Percentiles rank a stretch among this genome's conserved stretches.
These are phyloP conservation scores for Agrochola lychnidis DNA, from an alignment of 2,888 invertebrate genomes.

Conservation along the genomic window DNA sequence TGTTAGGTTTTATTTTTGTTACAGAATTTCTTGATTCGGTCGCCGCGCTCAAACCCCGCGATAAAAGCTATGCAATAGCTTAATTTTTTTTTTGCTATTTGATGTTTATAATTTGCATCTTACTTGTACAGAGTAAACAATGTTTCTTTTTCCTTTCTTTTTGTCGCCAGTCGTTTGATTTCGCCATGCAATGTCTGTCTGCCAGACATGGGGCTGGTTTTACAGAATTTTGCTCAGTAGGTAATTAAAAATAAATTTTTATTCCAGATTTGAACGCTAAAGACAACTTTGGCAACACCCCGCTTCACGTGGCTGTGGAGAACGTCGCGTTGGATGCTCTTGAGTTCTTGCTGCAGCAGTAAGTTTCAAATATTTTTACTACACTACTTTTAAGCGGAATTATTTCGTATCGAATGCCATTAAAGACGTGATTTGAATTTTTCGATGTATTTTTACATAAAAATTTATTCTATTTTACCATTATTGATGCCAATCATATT, in stretches of 20 bases:
- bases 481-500: too few species aligned
- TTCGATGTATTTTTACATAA: not conserved
- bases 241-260: constrained; percentile 13
- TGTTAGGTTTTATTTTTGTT: too few species aligned
- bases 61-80: too few species aligned
- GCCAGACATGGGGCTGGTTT: not conserved
- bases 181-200: not conserved
- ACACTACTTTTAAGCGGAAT: not conserved
- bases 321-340: constrained; percentile 93
- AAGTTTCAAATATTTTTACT: constrained; percentile 75
- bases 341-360: constrained; percentile 94
- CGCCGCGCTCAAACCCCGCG: too few species aligned
- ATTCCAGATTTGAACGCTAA: constrained; percentile 93
- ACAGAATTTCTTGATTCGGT: too few species aligned
- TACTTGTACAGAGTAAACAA: not conserved
- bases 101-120: not conserved
- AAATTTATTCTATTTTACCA: not conserved
- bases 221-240: not conserved
- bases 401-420: not conserved
- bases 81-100: too few species aligned
- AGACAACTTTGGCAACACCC: constrained; percentile 95
- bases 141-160: not conserved
- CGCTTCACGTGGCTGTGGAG: constrained; percentile 95
- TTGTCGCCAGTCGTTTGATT: not conserved
- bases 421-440: too few species aligned